Evolutionary conservation across 2,113 vertebrate species (phyloP).

Genomic region (Tyto alba): DNA sequence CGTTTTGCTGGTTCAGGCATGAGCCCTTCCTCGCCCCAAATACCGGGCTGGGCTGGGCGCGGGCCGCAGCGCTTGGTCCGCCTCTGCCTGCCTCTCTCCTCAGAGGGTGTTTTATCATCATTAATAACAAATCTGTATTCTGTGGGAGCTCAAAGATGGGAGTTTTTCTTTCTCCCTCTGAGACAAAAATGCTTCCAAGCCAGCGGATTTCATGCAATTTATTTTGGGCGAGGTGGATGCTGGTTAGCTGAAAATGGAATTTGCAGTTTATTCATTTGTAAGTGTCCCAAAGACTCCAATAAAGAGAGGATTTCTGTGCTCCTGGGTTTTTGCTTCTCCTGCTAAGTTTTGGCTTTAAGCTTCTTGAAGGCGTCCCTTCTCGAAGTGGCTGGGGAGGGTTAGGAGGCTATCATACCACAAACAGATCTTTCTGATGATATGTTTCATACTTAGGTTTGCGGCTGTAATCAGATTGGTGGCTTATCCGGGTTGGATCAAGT

Average conservation of each 20-base stretch:
- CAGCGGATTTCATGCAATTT: background rate
- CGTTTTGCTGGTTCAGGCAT: background rate
- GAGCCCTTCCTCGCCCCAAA: background rate
- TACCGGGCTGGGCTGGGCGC: background rate
- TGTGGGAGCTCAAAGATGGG: background rate
- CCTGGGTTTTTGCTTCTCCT: background rate
- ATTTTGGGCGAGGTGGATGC: background rate
- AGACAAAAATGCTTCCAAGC: background rate
- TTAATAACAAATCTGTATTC: background rate
- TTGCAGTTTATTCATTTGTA: background rate
- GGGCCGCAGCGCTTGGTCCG: rapidly evolving
- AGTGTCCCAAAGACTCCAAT: background rate
- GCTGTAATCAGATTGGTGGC: background rate
- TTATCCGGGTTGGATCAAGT: background rate
- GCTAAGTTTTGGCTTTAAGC: background rate
- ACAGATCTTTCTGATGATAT: background rate
- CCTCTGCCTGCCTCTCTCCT: background rate
- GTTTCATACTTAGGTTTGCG: background rate
- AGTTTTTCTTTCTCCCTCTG: background rate
- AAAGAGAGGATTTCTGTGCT: background rate
- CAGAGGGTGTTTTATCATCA: background rate
- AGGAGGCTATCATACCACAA: background rate
- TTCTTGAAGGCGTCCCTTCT: background rate
- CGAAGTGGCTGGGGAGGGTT: background rate
- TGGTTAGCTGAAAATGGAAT: background rate